Conservation (phyloP, 2,888 invertebrate species). For the Liposcelis brunnea region DNA sequence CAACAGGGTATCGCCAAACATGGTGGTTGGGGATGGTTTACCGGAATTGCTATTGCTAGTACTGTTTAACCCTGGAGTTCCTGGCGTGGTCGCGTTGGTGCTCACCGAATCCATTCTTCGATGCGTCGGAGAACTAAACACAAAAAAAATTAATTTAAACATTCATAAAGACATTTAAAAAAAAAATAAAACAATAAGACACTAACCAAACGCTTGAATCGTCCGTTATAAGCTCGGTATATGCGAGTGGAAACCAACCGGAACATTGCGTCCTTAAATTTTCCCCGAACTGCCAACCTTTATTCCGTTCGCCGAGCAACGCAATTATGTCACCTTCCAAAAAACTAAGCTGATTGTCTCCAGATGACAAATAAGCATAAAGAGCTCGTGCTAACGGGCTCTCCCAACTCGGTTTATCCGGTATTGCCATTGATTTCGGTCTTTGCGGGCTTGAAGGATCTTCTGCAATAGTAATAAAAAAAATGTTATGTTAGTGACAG, state of each 20-base stretch:
- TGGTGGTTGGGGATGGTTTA: constrained; percentile 37
- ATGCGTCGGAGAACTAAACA: constrained; percentile 22
- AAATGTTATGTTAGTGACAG: background rate
- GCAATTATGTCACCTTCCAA: constrained; percentile 79
- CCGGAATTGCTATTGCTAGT: constrained; percentile 2
- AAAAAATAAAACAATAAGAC: constrained; percentile 6
- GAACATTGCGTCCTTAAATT: constrained; percentile 78
- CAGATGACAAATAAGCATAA: constrained; percentile 73
- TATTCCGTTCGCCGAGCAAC: constrained; percentile 70
- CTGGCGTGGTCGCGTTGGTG: constrained; percentile 19
- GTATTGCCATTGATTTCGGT: constrained; percentile 30
- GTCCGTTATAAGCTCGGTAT: constrained; percentile 63
- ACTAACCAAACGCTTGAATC: constrained; percentile 41
- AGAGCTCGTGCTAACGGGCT: constrained; percentile 67
- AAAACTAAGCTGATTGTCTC: constrained; percentile 84
- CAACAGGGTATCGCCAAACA: constrained; percentile 52
- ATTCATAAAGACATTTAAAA: background rate
- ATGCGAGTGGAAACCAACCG: constrained; percentile 93
- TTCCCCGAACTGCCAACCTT: constrained; percentile 96
- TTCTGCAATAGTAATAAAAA: background rate
- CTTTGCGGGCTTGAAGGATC: constrained; percentile 19
- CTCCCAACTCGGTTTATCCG: constrained; percentile 35
- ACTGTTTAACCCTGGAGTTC: constrained; percentile 12
- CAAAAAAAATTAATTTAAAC: background rate
- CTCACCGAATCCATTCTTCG: constrained; percentile 19